A percentile compares a stretch with the other conserved stretches of the same genome.
Evolutionary conservation across 2,797 vertebrate genomes (phyloP).

Genomic region (Craterocephalus amniculus): DNA sequence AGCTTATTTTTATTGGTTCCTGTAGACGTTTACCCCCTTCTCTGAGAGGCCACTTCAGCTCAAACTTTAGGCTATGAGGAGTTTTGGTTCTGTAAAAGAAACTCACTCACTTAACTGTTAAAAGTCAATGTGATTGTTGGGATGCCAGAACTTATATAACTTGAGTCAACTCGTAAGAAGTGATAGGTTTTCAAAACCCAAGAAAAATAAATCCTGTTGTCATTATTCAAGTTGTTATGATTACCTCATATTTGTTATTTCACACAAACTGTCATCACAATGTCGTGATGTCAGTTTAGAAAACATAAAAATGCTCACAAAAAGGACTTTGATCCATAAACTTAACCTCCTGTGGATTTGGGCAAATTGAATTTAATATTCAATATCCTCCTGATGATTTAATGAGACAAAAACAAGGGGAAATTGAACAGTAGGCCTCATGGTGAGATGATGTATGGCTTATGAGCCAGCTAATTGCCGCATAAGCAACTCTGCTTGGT

Average conservation of each 20-base stretch:
- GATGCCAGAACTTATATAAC: too few species aligned
- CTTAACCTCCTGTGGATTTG: slow-evolving; percentile 17
- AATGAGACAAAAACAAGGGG: slow-evolving; percentile 48
- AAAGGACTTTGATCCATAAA: slow-evolving; percentile 10
- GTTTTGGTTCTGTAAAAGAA: too few species aligned
- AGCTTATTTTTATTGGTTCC: too few species aligned
- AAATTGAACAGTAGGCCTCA: slow-evolving; percentile 59
- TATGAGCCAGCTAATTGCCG: slow-evolving; percentile 49
- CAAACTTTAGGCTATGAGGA: too few species aligned
- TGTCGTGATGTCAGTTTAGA: not conserved
- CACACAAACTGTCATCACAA: slow-evolving; percentile 8
- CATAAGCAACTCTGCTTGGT: slow-evolving; percentile 58
- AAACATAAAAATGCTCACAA: slow-evolving; percentile 6
- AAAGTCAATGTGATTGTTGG: too few species aligned
- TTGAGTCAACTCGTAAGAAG: too few species aligned
- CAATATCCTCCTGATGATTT: slow-evolving; percentile 27
- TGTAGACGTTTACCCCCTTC: too few species aligned
- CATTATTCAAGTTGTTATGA: too few species aligned
- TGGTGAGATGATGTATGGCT: slow-evolving; percentile 67
- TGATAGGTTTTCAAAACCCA: too few species aligned
- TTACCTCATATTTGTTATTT: not conserved
- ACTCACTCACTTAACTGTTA: too few species aligned
- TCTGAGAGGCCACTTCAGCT: too few species aligned
- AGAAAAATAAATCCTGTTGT: too few species aligned
- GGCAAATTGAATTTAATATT: slow-evolving; percentile 41